Percentiles rank a stretch among this genome's conserved stretches.
Conservation (phyloP, 2,888 invertebrate genomes). For the Hemaris fuciformis region DNA sequence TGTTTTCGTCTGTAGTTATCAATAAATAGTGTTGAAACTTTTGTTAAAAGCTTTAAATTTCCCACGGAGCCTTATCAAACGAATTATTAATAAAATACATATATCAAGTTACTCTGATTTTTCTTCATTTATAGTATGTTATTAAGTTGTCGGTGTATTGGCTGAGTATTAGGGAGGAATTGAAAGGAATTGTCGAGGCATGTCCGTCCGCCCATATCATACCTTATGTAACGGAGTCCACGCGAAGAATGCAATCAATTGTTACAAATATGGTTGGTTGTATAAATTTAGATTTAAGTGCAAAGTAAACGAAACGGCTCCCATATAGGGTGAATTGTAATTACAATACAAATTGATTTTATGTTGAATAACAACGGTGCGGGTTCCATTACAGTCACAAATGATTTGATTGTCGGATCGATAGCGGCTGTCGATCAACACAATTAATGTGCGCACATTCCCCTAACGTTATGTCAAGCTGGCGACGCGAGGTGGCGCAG, state of each 20-base stretch:
- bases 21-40: too few species aligned
- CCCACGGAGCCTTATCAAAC: too few species aligned
- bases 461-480: neutral
- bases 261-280: neutral
- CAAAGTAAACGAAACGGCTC: neutral
- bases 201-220: too few species aligned
- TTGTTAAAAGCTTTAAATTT: too few species aligned
- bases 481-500: too few species aligned
- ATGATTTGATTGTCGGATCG: neutral
- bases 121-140: too few species aligned
- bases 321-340: neutral
- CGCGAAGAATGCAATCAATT: neutral
- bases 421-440: neutral
- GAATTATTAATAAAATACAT: too few species aligned
- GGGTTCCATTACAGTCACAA: neutral
- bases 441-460: neutral
- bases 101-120: too few species aligned
- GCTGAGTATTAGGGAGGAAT: too few species aligned
- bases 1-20: neutral
- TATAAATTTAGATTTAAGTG: neutral
- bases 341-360: neutral
- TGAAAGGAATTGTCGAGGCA: too few species aligned
- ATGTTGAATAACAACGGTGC: neutral
- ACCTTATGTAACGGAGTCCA: neutral
- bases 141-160: too few species aligned